Evolutionary conservation across 1,140 invertebrate genomes (phyloP).

Genomic region (Scaptomyza graminum): DNA sequence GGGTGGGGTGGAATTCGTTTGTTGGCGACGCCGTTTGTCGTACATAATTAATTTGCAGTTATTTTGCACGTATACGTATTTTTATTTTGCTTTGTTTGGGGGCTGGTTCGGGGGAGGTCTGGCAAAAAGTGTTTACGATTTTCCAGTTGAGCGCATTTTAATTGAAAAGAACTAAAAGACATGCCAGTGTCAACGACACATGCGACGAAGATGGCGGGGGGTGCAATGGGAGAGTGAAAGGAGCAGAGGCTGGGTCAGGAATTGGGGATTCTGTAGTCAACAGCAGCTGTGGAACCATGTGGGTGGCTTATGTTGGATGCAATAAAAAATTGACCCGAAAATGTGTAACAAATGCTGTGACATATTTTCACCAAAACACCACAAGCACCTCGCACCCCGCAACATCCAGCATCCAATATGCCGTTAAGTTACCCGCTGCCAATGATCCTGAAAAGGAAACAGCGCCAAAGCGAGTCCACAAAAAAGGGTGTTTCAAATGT

Average conservation of each 20-base stretch:
- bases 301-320: constrained; percentile 53
- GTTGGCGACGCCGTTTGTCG: constrained; percentile 61
- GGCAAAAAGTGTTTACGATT: constrained; percentile 69
- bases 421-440: constrained; percentile 57
- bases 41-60: constrained; percentile 80
- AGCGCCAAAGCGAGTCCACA: constrained; percentile 54
- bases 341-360: constrained; percentile 82
- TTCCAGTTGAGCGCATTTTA: constrained; percentile 78
- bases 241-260: constrained; percentile 1
- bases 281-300: constrained; percentile 69
- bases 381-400: neutral
- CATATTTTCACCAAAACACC: constrained; percentile 75
- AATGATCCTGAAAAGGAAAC: constrained; percentile 77
- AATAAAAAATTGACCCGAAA: constrained; percentile 82
- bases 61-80: constrained; percentile 42
- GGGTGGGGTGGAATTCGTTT: neutral
- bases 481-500: constrained; percentile 71
- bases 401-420: constrained; percentile 16
- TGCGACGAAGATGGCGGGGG: neutral
- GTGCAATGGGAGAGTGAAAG: neutral
- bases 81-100: neutral
- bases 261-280: constrained; percentile 29
- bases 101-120: neutral
- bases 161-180: constrained; percentile 78
- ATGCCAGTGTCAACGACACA: constrained; percentile 74